Conservation (phyloP, 2,888 invertebrate genomes). For the Mesoligia furuncula region DNA sequence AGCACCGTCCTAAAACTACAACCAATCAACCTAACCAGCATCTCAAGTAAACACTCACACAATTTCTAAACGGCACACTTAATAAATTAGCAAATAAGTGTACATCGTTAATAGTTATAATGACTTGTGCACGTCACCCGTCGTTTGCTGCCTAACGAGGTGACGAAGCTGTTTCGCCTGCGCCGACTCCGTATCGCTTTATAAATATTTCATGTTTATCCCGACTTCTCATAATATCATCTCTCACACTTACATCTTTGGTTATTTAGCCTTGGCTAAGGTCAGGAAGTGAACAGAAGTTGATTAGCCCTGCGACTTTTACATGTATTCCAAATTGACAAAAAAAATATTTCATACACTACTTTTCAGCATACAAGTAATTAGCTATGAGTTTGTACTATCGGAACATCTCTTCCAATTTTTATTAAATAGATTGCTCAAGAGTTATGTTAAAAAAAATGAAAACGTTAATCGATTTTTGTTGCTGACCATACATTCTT, state of each 20-base stretch:
- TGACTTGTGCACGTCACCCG: constrained; percentile 41
- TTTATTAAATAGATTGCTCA: neutral
- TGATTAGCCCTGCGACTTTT: neutral
- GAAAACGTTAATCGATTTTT: neutral
- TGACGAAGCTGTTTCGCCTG: constrained; percentile 41
- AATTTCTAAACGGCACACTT: constrained; percentile 17
- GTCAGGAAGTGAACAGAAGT: neutral
- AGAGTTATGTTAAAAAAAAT: neutral
- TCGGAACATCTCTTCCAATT: neutral
- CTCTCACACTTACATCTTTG: neutral
- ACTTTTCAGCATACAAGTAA: neutral
- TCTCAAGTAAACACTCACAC: constrained; percentile 26
- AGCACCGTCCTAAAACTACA: neutral
- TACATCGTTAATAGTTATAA: constrained; percentile 54
- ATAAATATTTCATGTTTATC: constrained; percentile 19
- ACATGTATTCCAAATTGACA: neutral
- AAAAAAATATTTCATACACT: neutral
- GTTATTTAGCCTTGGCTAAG: neutral
- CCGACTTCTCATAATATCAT: constrained; percentile 29
- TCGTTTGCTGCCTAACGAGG: constrained; percentile 45
- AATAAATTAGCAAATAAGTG: constrained; percentile 47
- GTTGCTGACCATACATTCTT: neutral
- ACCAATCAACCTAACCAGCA: neutral
- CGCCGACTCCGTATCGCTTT: constrained; percentile 28
- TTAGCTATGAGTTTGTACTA: neutral